A percentile compares a stretch with the other conserved stretches of the same genome.
Evolutionary conservation across 2,888 invertebrate genomes (phyloP).

Genomic region (Gortyna flavago): DNA sequence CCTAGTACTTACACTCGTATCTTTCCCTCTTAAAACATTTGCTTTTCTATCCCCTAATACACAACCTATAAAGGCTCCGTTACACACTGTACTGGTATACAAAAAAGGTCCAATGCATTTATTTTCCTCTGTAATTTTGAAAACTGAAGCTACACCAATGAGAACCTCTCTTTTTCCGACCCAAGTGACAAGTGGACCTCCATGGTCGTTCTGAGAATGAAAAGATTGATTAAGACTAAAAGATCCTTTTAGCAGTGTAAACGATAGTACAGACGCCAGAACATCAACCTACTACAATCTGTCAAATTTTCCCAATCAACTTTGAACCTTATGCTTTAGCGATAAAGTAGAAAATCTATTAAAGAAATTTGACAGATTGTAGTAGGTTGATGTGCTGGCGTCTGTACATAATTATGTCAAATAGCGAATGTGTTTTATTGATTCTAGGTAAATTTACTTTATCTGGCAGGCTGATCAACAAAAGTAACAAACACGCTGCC

Average conservation of each 20-base stretch:
- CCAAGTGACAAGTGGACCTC: constrained; percentile 78
- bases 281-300: too few species aligned
- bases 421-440: neutral
- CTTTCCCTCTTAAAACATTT: neutral
- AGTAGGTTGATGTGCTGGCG: too few species aligned
- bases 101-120: constrained; percentile 76
- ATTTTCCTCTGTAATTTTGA: constrained; percentile 61
- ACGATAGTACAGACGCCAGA: too few species aligned
- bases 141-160: constrained; percentile 79
- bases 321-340: too few species aligned
- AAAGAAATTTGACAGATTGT: too few species aligned
- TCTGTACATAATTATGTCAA: neutral
- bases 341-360: too few species aligned
- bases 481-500: neutral
- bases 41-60: constrained; percentile 58
- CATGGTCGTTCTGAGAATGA: constrained; percentile 78
- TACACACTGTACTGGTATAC: constrained; percentile 78
- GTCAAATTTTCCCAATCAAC: too few species aligned
- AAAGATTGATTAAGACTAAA: neutral
- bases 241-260: neutral
- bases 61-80: constrained; percentile 74
- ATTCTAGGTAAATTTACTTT: neutral
- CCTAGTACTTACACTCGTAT: constrained; percentile 16
- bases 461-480: neutral
- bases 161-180: constrained; percentile 69